These are phyloP conservation scores for Cordilura impudica DNA, from an alignment of 2,888 invertebrate genomes.

Conservation along the genomic window DNA sequence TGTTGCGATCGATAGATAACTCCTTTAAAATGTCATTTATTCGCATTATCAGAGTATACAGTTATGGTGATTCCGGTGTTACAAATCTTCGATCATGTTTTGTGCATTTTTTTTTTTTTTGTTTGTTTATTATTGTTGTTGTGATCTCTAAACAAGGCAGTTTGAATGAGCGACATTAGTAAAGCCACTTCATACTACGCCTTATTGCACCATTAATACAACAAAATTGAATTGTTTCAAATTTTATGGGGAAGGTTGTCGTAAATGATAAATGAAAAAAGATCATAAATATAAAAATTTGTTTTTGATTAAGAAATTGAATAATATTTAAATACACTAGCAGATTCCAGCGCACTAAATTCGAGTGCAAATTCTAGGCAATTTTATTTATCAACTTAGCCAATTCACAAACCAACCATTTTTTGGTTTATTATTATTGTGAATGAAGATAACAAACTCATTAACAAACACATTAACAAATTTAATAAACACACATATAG, in stretches of 20 bases:
- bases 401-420: too few relatives aligned
- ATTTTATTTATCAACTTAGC: too few relatives aligned
- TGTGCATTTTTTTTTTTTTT: background rate
- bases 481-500: too few relatives aligned
- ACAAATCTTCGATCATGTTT: slow-evolving; percentile 58
- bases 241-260: slow-evolving; percentile 11
- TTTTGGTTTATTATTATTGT: too few relatives aligned
- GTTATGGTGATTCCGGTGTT: slow-evolving; percentile 62
- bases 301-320: too few relatives aligned
- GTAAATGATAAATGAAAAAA: too few relatives aligned
- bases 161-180: slow-evolving; percentile 51
- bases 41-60: slow-evolving; percentile 15
- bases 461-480: too few relatives aligned
- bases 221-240: slow-evolving; percentile 37
- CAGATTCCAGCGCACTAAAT: too few relatives aligned
- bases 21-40: slow-evolving; percentile 49
- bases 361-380: too few relatives aligned
- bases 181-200: slow-evolving; percentile 58
- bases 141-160: slow-evolving; percentile 55
- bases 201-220: slow-evolving; percentile 59
- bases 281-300: background rate
- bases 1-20: background rate
- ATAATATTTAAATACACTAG: too few relatives aligned
- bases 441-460: too few relatives aligned
- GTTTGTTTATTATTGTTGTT: background rate